Conservation (phyloP, 2,797 vertebrate genomes). For the Syncerus caffer region DNA sequence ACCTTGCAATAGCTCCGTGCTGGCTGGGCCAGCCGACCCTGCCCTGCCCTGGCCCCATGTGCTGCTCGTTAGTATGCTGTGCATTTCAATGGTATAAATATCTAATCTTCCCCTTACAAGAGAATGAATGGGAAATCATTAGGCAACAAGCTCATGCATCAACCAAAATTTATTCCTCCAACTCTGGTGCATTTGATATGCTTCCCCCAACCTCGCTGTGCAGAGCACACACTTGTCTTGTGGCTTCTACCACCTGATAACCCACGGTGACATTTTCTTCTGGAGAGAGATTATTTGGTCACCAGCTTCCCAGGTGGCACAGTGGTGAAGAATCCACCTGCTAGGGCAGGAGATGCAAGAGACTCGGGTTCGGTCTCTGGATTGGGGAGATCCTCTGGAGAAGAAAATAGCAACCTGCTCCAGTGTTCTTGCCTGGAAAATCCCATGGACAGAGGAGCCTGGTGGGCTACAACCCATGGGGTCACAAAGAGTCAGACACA, state of each 20-base stretch:
- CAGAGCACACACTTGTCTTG: conserved; percentile 45
- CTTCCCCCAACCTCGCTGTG: background rate
- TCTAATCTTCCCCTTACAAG: conserved; percentile 69
- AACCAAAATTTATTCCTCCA: conserved; percentile 61
- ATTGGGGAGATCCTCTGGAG: background rate
- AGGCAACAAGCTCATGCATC: conserved; percentile 72
- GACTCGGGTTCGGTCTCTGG: background rate
- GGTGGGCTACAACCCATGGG: background rate
- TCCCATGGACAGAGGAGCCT: background rate
- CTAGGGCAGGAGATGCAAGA: background rate
- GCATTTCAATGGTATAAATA: conserved; percentile 61
- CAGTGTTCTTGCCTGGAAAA: background rate
- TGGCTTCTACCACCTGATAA: conserved; percentile 59
- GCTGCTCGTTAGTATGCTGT: conserved; percentile 66
- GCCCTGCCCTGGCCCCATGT: background rate
- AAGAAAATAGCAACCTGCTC: background rate
- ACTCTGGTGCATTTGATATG: conserved; percentile 2
- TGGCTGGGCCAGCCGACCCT: background rate
- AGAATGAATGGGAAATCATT: conserved; percentile 75
- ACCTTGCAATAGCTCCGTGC: background rate
- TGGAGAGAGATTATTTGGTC: conserved; percentile 66
- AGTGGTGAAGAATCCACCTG: background rate
- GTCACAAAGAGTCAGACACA: background rate
- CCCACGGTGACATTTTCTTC: conserved; percentile 60
- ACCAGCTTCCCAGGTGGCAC: background rate